A percentile compares a stretch with the other conserved stretches of the same genome.
These are phyloP conservation scores for Synaphobranchus kaupii DNA, from an alignment of 2,797 vertebrate species.

Conservation along the genomic window DNA sequence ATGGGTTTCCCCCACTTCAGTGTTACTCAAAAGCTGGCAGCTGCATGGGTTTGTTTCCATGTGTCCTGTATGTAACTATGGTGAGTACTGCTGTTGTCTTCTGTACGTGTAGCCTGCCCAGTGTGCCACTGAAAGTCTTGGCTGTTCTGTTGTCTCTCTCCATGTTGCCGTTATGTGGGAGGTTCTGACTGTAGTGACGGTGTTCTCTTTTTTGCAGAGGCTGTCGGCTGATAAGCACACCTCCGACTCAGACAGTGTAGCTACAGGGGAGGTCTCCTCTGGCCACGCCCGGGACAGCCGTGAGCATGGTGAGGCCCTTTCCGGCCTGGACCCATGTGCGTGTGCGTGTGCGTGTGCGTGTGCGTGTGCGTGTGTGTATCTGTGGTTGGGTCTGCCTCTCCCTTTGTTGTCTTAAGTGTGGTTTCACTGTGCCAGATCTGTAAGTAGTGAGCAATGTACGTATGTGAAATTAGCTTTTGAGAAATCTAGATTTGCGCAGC, in stretches of 20 bases:
- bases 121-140: neutral
- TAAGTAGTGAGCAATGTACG: neutral
- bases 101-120: neutral
- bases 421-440: neutral
- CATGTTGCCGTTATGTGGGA: neutral
- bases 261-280: slow-evolving; percentile 65
- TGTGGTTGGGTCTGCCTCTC: neutral
- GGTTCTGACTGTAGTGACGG: slow-evolving; percentile 22
- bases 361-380: neutral
- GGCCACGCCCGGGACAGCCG: slow-evolving; percentile 62
- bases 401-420: neutral
- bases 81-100: neutral
- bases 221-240: slow-evolving; percentile 79
- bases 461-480: neutral
- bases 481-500: neutral
- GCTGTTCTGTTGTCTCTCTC: neutral
- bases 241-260: slow-evolving; percentile 88
- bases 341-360: neutral
- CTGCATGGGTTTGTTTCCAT: neutral
- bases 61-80: neutral
- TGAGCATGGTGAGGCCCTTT: slow-evolving; percentile 68
- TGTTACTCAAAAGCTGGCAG: neutral
- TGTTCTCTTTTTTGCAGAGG: slow-evolving; percentile 9
- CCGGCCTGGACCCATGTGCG: neutral
- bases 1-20: neutral